These are phyloP conservation scores for Nowickia ferox DNA, from an alignment of 2,888 invertebrate genomes.

Conservation along the genomic window DNA sequence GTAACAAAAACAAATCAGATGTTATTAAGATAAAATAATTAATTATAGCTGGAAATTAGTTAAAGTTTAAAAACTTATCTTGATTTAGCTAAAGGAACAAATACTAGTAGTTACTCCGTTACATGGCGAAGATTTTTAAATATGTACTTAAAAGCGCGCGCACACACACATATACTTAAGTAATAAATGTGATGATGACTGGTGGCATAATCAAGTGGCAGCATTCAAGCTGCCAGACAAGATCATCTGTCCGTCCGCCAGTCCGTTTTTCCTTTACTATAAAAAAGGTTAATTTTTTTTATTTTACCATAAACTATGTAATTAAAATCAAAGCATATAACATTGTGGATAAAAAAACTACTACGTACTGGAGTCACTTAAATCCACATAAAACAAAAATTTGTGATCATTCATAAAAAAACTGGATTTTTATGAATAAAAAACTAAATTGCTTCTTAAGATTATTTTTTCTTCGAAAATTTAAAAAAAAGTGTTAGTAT, in stretches of 20 bases:
- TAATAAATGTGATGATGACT: slow-evolving; percentile 38
- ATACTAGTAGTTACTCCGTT: slow-evolving; percentile 60
- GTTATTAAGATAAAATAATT: slow-evolving; percentile 79
- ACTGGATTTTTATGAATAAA: slow-evolving; percentile 68
- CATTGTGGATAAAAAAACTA: slow-evolving; percentile 40
- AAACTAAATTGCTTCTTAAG: slow-evolving; percentile 42
- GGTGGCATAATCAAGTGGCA: slow-evolving; percentile 33
- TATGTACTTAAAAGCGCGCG: not conserved
- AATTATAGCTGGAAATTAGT: slow-evolving; percentile 82
- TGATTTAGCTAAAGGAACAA: slow-evolving; percentile 74
- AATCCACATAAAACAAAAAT: slow-evolving; percentile 41
- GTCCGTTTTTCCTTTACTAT: slow-evolving; percentile 15
- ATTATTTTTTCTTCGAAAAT: slow-evolving; percentile 28
- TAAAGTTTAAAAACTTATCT: slow-evolving; percentile 75
- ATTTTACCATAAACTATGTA: slow-evolving; percentile 49
- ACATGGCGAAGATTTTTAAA: slow-evolving; percentile 2
- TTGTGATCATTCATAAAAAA: slow-evolving; percentile 67
- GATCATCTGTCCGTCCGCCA: not conserved
- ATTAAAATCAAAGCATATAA: slow-evolving; percentile 66
- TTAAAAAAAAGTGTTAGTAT: slow-evolving; percentile 11
- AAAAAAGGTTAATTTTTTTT: slow-evolving; percentile 56
- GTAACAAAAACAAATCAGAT: slow-evolving; percentile 59
- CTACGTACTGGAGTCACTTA: slow-evolving; percentile 37
- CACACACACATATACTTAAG: not conserved
- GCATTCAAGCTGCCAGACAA: not conserved